A percentile compares a stretch with the other conserved stretches of the same genome.
Evolutionary conservation across 1,140 invertebrate species (phyloP).

Genomic region (Ips nitidus): DNA sequence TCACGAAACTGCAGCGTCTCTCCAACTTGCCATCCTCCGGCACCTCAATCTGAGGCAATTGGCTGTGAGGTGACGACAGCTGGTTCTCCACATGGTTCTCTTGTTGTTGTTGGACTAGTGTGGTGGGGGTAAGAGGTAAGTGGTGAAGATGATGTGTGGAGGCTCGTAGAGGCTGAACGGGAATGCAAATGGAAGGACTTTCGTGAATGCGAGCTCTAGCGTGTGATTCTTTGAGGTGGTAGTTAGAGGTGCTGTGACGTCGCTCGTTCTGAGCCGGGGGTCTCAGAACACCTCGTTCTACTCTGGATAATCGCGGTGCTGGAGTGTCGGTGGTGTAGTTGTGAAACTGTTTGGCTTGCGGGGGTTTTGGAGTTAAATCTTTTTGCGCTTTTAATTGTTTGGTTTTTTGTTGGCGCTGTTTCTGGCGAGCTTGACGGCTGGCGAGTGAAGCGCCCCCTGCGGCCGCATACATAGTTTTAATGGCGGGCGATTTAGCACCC

Average conservation of each 20-base stretch:
- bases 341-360: conserved; percentile 58
- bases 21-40: conserved; percentile 46
- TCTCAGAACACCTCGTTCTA: conserved; percentile 47
- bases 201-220: conserved; percentile 45
- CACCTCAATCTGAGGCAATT: conserved; percentile 50
- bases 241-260: conserved; percentile 49
- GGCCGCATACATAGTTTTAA: conserved; percentile 68
- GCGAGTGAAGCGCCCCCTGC: conserved; percentile 72
- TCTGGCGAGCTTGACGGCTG: conserved; percentile 65
- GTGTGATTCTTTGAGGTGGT: conserved; percentile 49
- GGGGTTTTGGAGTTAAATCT: conserved; percentile 47
- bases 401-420: conserved; percentile 55
- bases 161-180: conserved; percentile 44
- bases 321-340: conserved; percentile 50
- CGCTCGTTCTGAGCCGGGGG: conserved; percentile 44
- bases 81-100: conserved; percentile 26
- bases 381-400: conserved; percentile 52
- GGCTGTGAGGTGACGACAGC: conserved; percentile 37
- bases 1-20: conserved; percentile 50
- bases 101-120: conserved; percentile 28
- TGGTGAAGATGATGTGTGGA: conserved; percentile 37
- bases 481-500: conserved; percentile 16
- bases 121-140: conserved; percentile 29
- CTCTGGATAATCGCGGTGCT: conserved; percentile 46
- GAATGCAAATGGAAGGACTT: conserved; percentile 51